phyloP scores from a whole-genome alignment of 2,888 invertebrate genomes.

The Cheilosia vulpina region DNA sequence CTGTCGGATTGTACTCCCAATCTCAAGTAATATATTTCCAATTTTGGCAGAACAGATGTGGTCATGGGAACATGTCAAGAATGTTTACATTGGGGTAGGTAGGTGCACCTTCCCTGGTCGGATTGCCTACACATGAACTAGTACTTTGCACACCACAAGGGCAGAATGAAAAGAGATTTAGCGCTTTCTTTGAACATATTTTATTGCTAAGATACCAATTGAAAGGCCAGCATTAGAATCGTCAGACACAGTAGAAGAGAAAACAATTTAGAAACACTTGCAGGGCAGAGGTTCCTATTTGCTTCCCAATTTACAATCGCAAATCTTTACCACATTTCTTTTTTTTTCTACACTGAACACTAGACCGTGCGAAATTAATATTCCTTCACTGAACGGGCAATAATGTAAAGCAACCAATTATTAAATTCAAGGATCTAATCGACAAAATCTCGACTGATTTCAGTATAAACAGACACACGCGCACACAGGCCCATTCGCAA shows the following conservation, averaged over 20 bases:
- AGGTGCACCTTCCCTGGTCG: not conserved
- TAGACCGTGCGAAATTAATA: no score
- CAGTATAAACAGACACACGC: not conserved
- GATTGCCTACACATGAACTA: not conserved
- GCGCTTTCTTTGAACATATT: no score
- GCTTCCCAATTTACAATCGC: no score
- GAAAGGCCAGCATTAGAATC: no score
- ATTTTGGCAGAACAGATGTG: not conserved
- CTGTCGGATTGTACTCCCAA: no score
- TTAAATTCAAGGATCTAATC: constrained; percentile 5
- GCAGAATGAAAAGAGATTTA: not conserved
- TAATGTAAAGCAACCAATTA: not conserved
- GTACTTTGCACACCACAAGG: not conserved
- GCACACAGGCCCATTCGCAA: not conserved
- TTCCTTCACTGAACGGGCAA: not conserved
- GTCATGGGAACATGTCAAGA: constrained; percentile 14
- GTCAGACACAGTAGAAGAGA: no score
- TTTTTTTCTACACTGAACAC: no score
- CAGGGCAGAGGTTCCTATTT: no score
- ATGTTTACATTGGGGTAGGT: constrained; percentile 32
- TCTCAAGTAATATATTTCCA: not conserved
- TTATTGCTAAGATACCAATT: no score
- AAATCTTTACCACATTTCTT: no score
- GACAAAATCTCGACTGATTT: constrained; percentile 6
- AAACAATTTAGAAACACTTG: no score